Evolutionary conservation across 2,888 invertebrate species (phyloP).

Genomic region (Aspidiotus rigidus): DNA sequence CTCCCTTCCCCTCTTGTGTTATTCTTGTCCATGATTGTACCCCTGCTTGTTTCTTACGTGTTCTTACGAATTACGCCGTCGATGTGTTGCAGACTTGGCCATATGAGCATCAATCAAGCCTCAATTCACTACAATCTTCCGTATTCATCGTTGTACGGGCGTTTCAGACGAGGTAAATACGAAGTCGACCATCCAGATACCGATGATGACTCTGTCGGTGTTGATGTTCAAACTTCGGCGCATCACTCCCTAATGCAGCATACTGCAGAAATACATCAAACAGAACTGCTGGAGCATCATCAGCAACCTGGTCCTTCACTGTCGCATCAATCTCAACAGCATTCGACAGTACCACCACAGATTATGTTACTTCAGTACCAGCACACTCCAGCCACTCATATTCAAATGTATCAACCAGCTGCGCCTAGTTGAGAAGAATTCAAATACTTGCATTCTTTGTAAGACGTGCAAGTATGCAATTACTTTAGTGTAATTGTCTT

Average conservation of each 20-base stretch:
- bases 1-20: too few species aligned
- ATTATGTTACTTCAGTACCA: conserved; percentile 40
- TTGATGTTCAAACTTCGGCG: conserved; percentile 30
- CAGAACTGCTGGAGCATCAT: conserved; percentile 32
- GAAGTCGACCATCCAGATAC: conserved; percentile 47
- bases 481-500: background rate
- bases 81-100: conserved; percentile 58
- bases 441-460: conserved; percentile 36
- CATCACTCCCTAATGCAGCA: conserved; percentile 33
- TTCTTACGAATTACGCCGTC: too few species aligned
- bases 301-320: conserved; percentile 33
- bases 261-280: conserved; percentile 21
- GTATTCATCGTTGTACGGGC: conserved; percentile 78
- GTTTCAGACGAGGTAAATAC: conserved; percentile 79
- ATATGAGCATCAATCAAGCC: conserved; percentile 89
- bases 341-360: conserved; percentile 37
- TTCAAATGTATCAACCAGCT: conserved; percentile 40
- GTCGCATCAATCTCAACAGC: conserved; percentile 34
- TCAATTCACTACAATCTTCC: conserved; percentile 85
- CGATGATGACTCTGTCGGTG: conserved; percentile 29
- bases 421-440: conserved; percentile 36
- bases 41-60: too few species aligned
- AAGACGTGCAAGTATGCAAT: conserved; percentile 26
- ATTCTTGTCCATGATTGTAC: too few species aligned
- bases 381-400: conserved; percentile 35